phyloP scores from a whole-genome alignment of 2,113 vertebrate species.

The Zapus hudsonius region DNA sequence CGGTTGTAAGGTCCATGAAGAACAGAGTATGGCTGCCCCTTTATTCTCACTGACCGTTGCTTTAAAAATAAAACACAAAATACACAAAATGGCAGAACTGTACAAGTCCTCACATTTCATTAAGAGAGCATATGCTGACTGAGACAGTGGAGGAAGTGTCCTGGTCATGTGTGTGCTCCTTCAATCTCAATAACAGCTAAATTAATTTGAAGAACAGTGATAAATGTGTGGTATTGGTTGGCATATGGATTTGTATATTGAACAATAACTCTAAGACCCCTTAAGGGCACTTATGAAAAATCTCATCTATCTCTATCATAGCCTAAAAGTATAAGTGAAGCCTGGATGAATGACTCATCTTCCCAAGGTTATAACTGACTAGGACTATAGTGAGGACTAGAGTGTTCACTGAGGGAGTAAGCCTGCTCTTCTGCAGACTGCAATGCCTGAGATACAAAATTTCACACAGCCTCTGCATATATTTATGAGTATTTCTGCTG shows the following conservation, averaged over 20 bases:
- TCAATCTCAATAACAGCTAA: not conserved
- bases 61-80: constrained; percentile 24
- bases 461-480: not conserved
- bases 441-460: not conserved
- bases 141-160: not conserved
- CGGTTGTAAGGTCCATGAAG: not conserved
- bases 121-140: not conserved
- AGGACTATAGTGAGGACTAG: not conserved
- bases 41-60: not conserved
- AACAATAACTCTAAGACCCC: not conserved
- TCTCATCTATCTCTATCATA: not conserved
- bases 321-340: not conserved
- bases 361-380: not conserved
- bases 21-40: not conserved
- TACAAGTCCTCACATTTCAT: not conserved
- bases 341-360: not conserved
- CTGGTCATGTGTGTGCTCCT: not conserved
- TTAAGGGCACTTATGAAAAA: not conserved
- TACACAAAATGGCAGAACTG: not conserved
- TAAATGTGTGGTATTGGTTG: not conserved
- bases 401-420: not conserved
- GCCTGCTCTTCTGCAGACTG: not conserved
- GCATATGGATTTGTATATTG: not conserved
- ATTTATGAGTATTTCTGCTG: not conserved
- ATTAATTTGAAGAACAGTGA: not conserved